phyloP scores from a whole-genome alignment of 2,113 vertebrate species.

The Equus quagga region DNA sequence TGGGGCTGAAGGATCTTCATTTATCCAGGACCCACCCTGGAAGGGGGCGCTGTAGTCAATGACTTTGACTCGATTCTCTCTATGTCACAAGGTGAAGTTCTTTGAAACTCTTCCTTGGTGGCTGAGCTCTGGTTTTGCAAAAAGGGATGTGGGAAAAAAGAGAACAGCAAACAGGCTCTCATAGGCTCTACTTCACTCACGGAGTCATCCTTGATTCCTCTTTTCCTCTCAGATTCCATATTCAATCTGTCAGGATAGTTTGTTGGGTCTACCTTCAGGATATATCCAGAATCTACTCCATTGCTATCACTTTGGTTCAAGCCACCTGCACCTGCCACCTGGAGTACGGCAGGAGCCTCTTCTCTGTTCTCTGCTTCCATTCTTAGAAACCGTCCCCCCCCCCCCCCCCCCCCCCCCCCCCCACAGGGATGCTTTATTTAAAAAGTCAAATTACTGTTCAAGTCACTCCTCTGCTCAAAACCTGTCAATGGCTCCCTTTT shows the following conservation, averaged over 20 bases:
- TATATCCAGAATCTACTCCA: neutral
- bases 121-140: conserved; percentile 7
- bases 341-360: neutral
- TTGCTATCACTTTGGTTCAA: fast-evolving
- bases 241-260: neutral
- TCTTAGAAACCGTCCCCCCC: neutral
- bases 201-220: neutral
- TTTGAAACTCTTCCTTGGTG: neutral
- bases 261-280: neutral
- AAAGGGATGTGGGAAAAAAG: neutral
- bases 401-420: too few species aligned
- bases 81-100: neutral
- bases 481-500: neutral
- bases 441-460: neutral
- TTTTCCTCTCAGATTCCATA: neutral
- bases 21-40: neutral
- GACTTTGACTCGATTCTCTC: neutral
- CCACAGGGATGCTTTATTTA: neutral
- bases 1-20: conserved; percentile 41
- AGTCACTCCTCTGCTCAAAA: neutral
- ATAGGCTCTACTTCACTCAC: neutral
- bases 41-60: neutral
- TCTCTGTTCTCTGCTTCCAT: neutral
- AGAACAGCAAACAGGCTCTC: neutral
- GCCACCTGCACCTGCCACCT: neutral